These are phyloP conservation scores for Lethenteron camtschaticum DNA, from an alignment of 2,113 vertebrate species.

Conservation along the genomic window DNA sequence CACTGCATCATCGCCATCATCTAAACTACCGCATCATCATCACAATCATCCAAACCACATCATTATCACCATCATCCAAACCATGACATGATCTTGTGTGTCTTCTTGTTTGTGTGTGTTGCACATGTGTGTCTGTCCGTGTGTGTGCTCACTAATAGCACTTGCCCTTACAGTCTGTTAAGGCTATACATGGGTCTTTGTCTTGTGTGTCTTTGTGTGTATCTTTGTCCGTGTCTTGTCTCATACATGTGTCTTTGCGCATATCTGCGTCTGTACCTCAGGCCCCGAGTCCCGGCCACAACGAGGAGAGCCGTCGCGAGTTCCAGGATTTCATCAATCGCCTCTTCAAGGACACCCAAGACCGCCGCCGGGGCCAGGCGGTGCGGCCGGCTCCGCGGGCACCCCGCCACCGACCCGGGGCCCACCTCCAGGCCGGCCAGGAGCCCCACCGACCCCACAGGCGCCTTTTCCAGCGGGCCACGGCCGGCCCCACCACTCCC, in stretches of 20 bases:
- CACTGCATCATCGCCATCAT: too few relatives aligned
- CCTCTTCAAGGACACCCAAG: slow-evolving; percentile 43
- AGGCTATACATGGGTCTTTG: too few relatives aligned
- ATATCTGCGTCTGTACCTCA: slow-evolving; percentile 22
- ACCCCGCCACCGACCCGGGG: too few relatives aligned
- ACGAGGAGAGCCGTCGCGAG: slow-evolving; percentile 15
- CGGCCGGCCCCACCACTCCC: slow-evolving; percentile 17
- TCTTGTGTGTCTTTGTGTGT: not conserved
- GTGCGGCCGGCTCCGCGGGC: too few relatives aligned
- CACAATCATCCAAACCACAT: too few relatives aligned
- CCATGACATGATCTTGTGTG: not conserved
- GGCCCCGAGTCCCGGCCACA: too few relatives aligned
- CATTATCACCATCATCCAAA: slow-evolving; percentile 8
- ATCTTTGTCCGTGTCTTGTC: slow-evolving; percentile 22
- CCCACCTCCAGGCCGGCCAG: too few relatives aligned
- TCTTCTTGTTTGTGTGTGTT: too few relatives aligned
- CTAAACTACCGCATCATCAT: too few relatives aligned
- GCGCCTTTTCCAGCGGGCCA: slow-evolving; percentile 36
- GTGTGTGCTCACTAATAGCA: not conserved
- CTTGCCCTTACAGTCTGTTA: not conserved
- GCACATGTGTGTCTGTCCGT: not conserved
- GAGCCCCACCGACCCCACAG: slow-evolving; percentile 31
- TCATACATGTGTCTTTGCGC: slow-evolving; percentile 22
- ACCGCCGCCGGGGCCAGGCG: too few relatives aligned
- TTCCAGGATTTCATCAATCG: slow-evolving; percentile 57